These are phyloP conservation scores for Perognathus longimembris DNA, from an alignment of 2,113 vertebrate genomes.

Conservation along the genomic window DNA sequence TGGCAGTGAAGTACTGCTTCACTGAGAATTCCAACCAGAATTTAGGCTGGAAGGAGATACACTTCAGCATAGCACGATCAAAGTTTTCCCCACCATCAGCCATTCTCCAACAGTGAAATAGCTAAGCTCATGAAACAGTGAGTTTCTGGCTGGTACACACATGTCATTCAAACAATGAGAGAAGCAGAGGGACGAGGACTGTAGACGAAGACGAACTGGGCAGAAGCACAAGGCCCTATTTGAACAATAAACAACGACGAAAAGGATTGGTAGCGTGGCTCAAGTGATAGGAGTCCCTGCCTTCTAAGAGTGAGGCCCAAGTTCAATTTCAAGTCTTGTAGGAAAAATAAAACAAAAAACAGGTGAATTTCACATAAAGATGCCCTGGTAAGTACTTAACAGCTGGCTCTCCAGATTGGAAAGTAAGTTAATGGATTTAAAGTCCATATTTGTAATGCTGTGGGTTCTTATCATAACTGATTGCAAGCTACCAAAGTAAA, in stretches of 20 bases:
- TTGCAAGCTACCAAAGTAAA: background rate
- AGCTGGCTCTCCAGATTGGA: background rate
- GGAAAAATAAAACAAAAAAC: too few species aligned
- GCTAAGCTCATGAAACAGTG: background rate
- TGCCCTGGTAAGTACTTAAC: slow-evolving; percentile 23
- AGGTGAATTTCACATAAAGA: background rate
- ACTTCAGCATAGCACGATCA: background rate
- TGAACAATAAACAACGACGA: too few species aligned
- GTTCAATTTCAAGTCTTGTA: too few species aligned
- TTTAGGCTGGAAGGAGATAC: slow-evolving; percentile 2
- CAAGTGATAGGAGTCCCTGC: too few species aligned
- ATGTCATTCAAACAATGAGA: too few species aligned
- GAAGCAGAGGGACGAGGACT: too few species aligned
- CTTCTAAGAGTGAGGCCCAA: too few species aligned
- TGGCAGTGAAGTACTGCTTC: background rate
- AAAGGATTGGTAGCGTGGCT: too few species aligned
- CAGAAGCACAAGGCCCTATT: too few species aligned
- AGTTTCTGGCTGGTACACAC: background rate
- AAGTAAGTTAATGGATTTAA: background rate
- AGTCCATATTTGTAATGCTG: background rate
- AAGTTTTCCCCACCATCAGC: background rate
- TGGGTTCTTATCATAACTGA: background rate
- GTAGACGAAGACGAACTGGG: too few species aligned
- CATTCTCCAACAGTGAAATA: background rate
- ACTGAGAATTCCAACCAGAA: slow-evolving; percentile 27